Percentiles rank a stretch among this genome's conserved stretches.
Conservation (phyloP, 2,113 vertebrate genomes). For the Cyanistes caeruleus region DNA sequence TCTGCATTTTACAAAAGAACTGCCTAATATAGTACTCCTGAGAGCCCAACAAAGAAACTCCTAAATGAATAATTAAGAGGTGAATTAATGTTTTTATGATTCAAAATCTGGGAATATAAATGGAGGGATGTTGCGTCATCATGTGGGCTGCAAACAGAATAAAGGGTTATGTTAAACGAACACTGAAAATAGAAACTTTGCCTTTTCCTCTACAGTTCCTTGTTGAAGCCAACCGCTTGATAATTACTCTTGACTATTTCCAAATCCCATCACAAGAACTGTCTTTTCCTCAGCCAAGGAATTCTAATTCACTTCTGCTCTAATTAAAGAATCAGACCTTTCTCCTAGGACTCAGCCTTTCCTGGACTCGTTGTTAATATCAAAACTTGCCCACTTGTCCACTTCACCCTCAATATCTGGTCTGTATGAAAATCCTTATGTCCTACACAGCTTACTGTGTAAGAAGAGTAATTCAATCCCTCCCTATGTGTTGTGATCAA, state of each 20-base stretch:
- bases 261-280: slow-evolving; percentile 68
- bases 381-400: not conserved
- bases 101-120: slow-evolving; percentile 71
- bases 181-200: slow-evolving; percentile 76
- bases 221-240: slow-evolving; percentile 57
- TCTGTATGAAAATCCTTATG: not conserved
- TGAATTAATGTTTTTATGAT: slow-evolving; percentile 66
- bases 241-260: slow-evolving; percentile 67
- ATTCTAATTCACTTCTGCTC: slow-evolving; percentile 43
- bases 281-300: slow-evolving; percentile 54
- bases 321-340: slow-evolving; percentile 48
- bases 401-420: not conserved
- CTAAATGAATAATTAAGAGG: slow-evolving; percentile 72
- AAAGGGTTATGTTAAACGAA: slow-evolving; percentile 74
- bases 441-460: not conserved
- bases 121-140: slow-evolving; percentile 66
- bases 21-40: slow-evolving; percentile 62
- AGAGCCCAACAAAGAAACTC: slow-evolving; percentile 65
- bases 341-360: slow-evolving; percentile 3
- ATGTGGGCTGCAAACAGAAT: slow-evolving; percentile 74
- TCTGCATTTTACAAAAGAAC: slow-evolving; percentile 65
- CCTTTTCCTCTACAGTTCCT: slow-evolving; percentile 57
- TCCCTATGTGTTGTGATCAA: slow-evolving; percentile 49
- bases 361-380: not conserved
- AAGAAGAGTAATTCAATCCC: slow-evolving; percentile 23